A percentile compares a stretch with the other conserved stretches of the same genome.
phyloP scores from a whole-genome alignment of 64 coral and sea anemone genomes.

The Dendronephthya gigantea region DNA sequence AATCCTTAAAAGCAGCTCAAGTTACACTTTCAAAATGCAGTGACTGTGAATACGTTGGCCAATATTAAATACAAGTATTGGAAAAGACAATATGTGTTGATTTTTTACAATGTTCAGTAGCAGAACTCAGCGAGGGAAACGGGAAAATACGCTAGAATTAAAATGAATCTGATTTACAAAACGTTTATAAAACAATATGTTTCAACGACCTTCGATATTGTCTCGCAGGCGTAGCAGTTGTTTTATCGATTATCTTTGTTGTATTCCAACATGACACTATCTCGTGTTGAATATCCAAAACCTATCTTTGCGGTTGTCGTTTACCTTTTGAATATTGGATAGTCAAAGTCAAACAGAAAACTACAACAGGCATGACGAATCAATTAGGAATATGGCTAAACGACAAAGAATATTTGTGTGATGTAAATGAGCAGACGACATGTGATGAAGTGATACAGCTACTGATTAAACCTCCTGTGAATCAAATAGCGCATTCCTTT shows the following conservation, averaged over 20 bases:
- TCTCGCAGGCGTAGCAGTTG: not conserved
- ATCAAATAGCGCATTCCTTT: not conserved
- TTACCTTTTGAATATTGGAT: not conserved
- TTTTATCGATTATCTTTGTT: not conserved
- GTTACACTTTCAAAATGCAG: not conserved
- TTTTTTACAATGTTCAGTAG: no score
- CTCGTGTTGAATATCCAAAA: not conserved
- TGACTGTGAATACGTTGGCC: not conserved
- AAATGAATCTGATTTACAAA: not conserved
- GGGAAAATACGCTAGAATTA: not conserved
- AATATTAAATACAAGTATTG: not conserved
- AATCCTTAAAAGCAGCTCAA: not conserved
- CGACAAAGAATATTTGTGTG: not conserved
- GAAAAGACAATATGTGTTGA: no score
- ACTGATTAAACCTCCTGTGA: not conserved
- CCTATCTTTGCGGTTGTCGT: no score
- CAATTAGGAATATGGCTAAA: slow-evolving; percentile 6
- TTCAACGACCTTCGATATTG: not conserved
- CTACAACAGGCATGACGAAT: not conserved
- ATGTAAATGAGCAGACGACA: not conserved
- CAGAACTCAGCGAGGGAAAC: not conserved
- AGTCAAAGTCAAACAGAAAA: not conserved
- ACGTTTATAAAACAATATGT: not conserved
- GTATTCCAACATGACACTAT: not conserved
- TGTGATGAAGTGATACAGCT: not conserved